phyloP scores from a whole-genome alignment of 2,888 invertebrate species.

The Dynastes hyllus region DNA sequence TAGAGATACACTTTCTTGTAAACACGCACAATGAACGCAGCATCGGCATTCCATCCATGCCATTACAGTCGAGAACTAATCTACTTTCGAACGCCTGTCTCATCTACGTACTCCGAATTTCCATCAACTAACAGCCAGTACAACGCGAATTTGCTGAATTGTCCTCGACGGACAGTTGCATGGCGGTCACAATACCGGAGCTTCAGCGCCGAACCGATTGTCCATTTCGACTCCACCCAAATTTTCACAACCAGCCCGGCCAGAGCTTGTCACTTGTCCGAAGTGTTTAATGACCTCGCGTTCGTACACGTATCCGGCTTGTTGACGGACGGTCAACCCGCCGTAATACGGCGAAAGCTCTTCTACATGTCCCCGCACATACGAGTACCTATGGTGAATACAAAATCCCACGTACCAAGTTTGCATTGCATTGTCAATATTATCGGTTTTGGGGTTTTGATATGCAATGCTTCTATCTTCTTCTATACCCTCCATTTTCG shows the following conservation, averaged over 20 bases:
- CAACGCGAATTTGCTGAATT: constrained; percentile 28
- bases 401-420: neutral
- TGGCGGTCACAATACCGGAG: neutral
- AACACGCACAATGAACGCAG: too few relatives aligned
- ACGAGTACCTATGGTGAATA: neutral
- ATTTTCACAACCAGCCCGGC: constrained; percentile 23
- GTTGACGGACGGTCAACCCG: neutral
- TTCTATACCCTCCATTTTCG: neutral
- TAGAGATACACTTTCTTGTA: too few relatives aligned
- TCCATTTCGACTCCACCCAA: constrained; percentile 31
- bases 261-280: constrained; percentile 36
- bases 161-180: constrained; percentile 29
- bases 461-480: neutral
- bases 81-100: neutral
- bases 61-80: neutral
- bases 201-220: constrained; percentile 16
- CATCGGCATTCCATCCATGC: too few relatives aligned
- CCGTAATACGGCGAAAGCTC: neutral
- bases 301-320: neutral
- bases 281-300: constrained; percentile 37
- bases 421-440: neutral
- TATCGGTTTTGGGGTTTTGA: constrained; percentile 17
- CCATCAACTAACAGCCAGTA: constrained; percentile 2
- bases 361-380: neutral
- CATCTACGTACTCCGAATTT: constrained; percentile 1